Percentiles rank a stretch among this genome's conserved stretches.
phyloP scores from a whole-genome alignment of 2,113 vertebrate genomes.

The Proterorhinus semilunaris region DNA sequence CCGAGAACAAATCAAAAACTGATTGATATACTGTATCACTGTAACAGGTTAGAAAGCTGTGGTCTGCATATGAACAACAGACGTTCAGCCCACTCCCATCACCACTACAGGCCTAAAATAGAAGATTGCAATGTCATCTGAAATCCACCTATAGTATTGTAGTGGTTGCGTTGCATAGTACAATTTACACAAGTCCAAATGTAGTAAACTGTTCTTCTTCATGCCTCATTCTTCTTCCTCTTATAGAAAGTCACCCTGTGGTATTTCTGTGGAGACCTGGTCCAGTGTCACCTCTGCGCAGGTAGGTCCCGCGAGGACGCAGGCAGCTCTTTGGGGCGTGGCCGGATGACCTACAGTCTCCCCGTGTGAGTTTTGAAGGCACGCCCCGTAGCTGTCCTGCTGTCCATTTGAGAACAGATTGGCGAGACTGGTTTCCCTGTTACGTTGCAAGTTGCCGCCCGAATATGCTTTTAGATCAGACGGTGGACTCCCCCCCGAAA shows the following conservation, averaged over 20 bases:
- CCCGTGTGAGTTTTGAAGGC: constrained; percentile 49
- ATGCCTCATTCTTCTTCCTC: constrained; percentile 5
- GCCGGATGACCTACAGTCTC: constrained; percentile 24
- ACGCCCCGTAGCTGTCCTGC: constrained; percentile 58
- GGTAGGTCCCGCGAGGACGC: constrained; percentile 56
- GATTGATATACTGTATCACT: too few relatives aligned
- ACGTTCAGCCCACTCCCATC: too few relatives aligned
- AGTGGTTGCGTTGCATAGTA: neutral
- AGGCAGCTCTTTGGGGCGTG: constrained; percentile 59
- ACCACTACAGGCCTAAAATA: too few relatives aligned
- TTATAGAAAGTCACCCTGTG: constrained; percentile 66
- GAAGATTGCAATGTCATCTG: too few relatives aligned
- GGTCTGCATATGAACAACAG: too few relatives aligned
- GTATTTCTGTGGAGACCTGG: constrained; percentile 50
- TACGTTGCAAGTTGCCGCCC: constrained; percentile 30
- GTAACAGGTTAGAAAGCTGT: too few relatives aligned
- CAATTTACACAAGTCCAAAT: neutral
- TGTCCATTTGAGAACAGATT: constrained; percentile 64
- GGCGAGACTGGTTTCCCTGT: constrained; percentile 52
- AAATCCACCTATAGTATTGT: neutral
- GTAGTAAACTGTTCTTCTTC: constrained; percentile 1
- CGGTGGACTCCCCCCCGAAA: constrained; percentile 56
- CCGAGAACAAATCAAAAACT: too few relatives aligned
- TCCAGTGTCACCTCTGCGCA: constrained; percentile 66
- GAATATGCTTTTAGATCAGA: constrained; percentile 25